Conservation (phyloP, 2,888 invertebrate species). For the Apodemia duryi region DNA sequence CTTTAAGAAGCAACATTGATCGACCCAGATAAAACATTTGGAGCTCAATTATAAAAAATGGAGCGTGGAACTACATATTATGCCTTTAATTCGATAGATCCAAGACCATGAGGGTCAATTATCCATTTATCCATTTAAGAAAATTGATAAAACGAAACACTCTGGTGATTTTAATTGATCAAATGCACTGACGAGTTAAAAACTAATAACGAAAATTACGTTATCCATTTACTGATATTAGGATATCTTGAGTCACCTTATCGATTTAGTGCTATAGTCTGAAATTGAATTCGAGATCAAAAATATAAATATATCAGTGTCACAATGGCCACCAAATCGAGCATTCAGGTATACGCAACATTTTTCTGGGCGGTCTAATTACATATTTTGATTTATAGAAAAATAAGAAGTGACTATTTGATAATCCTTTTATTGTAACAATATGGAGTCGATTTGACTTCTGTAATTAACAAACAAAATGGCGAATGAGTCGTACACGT, state of each 20-base stretch:
- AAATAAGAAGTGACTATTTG: no score
- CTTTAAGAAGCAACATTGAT: not conserved
- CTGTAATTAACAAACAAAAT: no score
- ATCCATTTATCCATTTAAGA: conserved; percentile 78
- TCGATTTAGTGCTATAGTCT: no score
- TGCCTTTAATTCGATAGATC: conserved; percentile 70
- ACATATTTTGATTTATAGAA: no score
- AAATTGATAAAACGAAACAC: conserved; percentile 78
- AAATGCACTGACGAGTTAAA: conserved; percentile 41
- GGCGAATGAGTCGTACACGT: no score
- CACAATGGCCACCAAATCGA: no score
- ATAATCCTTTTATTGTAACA: no score
- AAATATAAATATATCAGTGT: no score
- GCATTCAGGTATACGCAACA: no score
- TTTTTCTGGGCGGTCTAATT: no score
- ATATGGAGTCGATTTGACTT: no score
- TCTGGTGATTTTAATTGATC: conserved; percentile 73
- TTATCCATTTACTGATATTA: not conserved
- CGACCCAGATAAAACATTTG: conserved; percentile 7
- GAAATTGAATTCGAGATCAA: no score
- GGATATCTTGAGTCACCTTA: not conserved
- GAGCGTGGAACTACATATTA: conserved; percentile 63
- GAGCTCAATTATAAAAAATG: conserved; percentile 31
- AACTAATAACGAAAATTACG: conserved; percentile 7
- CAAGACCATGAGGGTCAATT: conserved; percentile 75